Base-by-base conservation (phyloP, 1,140 invertebrate genomes). In the Caenorhabditis tropicalis region DNA sequence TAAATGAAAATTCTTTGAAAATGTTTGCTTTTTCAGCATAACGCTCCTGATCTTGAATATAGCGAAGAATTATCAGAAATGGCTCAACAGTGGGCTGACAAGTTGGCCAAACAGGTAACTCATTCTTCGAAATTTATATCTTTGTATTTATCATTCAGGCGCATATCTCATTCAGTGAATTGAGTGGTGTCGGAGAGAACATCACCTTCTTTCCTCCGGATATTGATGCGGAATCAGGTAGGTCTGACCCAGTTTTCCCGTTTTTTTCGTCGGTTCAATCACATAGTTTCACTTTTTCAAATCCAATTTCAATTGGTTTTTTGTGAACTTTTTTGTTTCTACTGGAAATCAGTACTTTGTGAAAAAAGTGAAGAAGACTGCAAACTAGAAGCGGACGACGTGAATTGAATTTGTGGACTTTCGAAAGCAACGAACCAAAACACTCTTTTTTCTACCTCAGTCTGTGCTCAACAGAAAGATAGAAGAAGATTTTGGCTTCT, bases 121-220 rank as follows among this genome's bases (percentile, higher is more conserved):
- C 36, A 39, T 43, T 43, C 19, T 9, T 6, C 15, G 19, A 16
- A 10, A 27, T 74, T 24, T 7, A 4, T 33, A 43, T 43, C 39
- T 10, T 31, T 1, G 10, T 31, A 9, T n/a, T n/a, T n/a, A 15
- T 33, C 7, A 12, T 58, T 56, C 60, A 85, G 51, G 84, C 84
- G 31, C 84, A 85, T 58, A 60, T 85, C 48, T 74, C 81, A 21
- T 85, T 70, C 48, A 82, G 84, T 43, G 84, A 85, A 56, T 36
- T 82, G 31, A 85, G 79, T 24, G 90, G 88, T 24, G 79, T 91
- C 33, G 89, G 89, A 15, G 89, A 90, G 74, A 89, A 89, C 81
- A 90, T 90, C 24, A 90, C 89, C 51, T 88, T 91, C 31, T 91
- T 90, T 79, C 89, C 90, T 33, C 56, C 48, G 24, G 82, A 86